phyloP scores from a whole-genome alignment of 2,888 invertebrate genomes.

The Tetragnatha montana region DNA sequence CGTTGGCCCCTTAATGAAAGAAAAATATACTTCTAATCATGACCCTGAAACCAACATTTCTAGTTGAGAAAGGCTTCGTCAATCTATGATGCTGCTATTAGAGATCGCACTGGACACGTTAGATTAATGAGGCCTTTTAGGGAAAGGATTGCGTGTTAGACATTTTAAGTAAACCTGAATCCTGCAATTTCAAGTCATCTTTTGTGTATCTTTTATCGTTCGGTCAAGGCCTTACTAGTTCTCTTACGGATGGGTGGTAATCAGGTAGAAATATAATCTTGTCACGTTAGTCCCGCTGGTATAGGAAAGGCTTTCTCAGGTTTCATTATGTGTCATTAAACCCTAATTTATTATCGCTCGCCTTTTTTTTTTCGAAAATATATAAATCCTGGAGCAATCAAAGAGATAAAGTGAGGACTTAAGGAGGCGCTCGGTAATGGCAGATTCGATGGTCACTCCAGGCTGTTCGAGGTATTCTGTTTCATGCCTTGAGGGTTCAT shows the following conservation, averaged over 20 bases:
- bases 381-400: neutral
- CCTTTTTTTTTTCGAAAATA: neutral
- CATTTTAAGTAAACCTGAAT: slow-evolving; percentile 35
- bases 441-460: neutral
- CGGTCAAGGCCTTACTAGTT: slow-evolving; percentile 48
- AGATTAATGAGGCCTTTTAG: slow-evolving; percentile 37
- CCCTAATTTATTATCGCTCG: neutral
- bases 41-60: slow-evolving; percentile 21
- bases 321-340: neutral
- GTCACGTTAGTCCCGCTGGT: slow-evolving; percentile 13
- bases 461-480: neutral
- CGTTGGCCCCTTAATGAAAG: neutral
- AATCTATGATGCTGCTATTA: slow-evolving; percentile 9
- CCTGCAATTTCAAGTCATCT: slow-evolving; percentile 14
- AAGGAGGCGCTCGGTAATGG: neutral
- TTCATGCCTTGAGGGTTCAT: neutral
- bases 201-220: slow-evolving; percentile 36
- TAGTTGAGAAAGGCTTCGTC: neutral
- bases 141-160: slow-evolving; percentile 36
- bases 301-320: slow-evolving; percentile 1
- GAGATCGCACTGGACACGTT: slow-evolving; percentile 30
- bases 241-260: slow-evolving; percentile 22
- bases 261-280: slow-evolving; percentile 21
- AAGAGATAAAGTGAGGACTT: neutral
- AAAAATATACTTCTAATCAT: neutral